A percentile compares a stretch with the other conserved stretches of the same genome.
Evolutionary conservation across 2,888 invertebrate species (phyloP).

Genomic region (Dyspetes luteomarginatus): DNA sequence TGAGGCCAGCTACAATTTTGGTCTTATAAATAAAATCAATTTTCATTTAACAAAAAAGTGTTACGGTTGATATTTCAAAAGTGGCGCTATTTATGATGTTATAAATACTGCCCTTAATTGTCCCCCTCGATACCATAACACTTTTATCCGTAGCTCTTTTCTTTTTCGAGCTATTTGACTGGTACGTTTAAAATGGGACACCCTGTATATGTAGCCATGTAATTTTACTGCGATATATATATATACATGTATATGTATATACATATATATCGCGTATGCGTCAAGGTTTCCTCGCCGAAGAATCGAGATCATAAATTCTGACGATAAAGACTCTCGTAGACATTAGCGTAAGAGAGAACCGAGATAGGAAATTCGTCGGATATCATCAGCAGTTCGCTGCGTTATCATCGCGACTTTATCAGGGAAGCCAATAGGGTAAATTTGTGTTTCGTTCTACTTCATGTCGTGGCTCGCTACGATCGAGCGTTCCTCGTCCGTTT

Average conservation of each 20-base stretch:
- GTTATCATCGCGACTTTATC: conserved; percentile 48
- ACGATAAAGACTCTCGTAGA: not conserved
- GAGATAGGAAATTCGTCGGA: conserved; percentile 13
- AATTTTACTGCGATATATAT: too few species aligned
- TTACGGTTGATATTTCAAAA: too few species aligned
- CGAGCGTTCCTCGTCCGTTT: conserved; percentile 32
- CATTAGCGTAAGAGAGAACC: not conserved
- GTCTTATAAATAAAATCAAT: too few species aligned
- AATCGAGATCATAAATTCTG: conserved; percentile 26
- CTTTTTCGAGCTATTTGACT: too few species aligned
- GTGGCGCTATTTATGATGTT: too few species aligned
- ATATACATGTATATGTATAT: not conserved
- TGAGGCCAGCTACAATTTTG: too few species aligned
- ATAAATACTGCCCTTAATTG: too few species aligned
- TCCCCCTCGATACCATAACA: too few species aligned
- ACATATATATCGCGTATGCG: not conserved
- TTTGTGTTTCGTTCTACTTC: conserved; percentile 20
- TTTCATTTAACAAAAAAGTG: too few species aligned
- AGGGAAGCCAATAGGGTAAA: conserved; percentile 5
- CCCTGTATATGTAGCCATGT: too few species aligned
- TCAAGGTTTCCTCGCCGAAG: not conserved
- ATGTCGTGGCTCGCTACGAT: not conserved
- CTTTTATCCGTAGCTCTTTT: too few species aligned
- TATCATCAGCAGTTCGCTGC: conserved; percentile 37
- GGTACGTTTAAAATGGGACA: too few species aligned